phyloP scores from a whole-genome alignment of 2,113 vertebrate genomes.

The Ophiodon elongatus region DNA sequence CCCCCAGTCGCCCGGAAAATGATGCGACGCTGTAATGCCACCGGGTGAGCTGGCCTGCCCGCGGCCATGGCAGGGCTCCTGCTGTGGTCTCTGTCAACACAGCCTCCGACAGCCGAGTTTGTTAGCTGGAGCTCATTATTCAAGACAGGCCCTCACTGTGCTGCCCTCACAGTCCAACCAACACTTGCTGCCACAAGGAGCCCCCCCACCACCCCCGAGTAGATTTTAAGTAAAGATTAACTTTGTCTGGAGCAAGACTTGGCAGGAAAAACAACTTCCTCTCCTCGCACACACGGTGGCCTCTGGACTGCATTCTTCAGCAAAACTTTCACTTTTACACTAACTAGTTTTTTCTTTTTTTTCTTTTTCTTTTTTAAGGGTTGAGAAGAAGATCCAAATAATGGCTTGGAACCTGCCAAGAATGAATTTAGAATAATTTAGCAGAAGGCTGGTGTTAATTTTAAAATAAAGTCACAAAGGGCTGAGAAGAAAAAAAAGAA shows the following conservation, averaged over 20 bases:
- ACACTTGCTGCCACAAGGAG: conserved; percentile 56
- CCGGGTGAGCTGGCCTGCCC: conserved; percentile 63
- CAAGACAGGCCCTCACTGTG: conserved; percentile 65
- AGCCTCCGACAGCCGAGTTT: conserved; percentile 67
- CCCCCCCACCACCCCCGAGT: conserved; percentile 15
- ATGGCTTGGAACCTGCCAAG: conserved; percentile 42
- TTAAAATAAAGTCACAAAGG: neutral
- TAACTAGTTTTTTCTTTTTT: conserved; percentile 22
- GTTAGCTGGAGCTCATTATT: conserved; percentile 80
- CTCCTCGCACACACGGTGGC: conserved; percentile 19
- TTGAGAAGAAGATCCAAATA: conserved; percentile 9
- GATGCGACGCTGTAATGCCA: conserved; percentile 47
- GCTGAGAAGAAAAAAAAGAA: conserved; percentile 8
- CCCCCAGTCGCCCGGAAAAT: conserved; percentile 69
- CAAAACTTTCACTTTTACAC: conserved; percentile 29
- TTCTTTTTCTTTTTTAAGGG: neutral
- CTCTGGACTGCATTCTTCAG: conserved; percentile 22
- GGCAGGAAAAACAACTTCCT: conserved; percentile 53
- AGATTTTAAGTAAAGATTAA: conserved; percentile 67
- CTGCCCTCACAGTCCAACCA: conserved; percentile 39
- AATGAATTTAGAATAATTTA: conserved; percentile 24
- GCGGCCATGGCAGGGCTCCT: conserved; percentile 64
- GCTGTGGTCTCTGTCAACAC: conserved; percentile 71
- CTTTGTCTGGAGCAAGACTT: conserved; percentile 48
- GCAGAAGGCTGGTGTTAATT: conserved; percentile 28